Conservation (phyloP, 2,797 vertebrate genomes). For the Eremophila alpestris region DNA sequence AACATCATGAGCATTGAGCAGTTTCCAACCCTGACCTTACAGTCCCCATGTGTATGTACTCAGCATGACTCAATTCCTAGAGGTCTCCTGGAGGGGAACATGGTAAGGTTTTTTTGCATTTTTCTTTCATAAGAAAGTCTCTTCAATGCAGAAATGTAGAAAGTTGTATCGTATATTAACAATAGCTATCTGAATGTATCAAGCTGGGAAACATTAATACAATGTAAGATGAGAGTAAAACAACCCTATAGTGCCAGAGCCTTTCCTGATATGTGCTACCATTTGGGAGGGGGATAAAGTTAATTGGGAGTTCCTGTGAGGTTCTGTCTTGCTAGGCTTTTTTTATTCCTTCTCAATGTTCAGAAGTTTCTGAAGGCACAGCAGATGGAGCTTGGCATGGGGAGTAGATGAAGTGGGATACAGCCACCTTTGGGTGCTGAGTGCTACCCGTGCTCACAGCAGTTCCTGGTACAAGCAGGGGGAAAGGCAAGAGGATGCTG, state of each 20-base stretch:
- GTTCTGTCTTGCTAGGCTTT: neutral
- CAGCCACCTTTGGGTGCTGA: neutral
- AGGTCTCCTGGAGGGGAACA: neutral
- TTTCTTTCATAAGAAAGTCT: neutral
- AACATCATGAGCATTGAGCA: neutral
- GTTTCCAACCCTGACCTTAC: neutral
- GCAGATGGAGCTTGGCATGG: neutral
- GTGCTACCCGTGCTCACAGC: neutral
- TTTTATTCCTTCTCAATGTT: neutral
- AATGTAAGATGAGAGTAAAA: neutral
- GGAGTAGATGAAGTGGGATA: neutral
- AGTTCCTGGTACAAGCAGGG: neutral
- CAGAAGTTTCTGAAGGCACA: neutral
- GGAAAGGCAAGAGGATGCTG: neutral
- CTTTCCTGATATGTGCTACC: neutral
- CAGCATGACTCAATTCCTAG: neutral
- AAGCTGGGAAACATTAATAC: neutral
- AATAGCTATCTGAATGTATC: neutral
- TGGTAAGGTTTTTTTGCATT: neutral
- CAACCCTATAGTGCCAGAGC: neutral
- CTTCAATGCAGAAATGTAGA: neutral
- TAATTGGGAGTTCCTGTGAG: neutral
- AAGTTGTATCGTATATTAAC: neutral
- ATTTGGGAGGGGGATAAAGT: neutral
- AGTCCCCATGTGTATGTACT: too few species aligned